phyloP scores from a whole-genome alignment of 2,113 vertebrate genomes.

The Australoheros scitulus region DNA sequence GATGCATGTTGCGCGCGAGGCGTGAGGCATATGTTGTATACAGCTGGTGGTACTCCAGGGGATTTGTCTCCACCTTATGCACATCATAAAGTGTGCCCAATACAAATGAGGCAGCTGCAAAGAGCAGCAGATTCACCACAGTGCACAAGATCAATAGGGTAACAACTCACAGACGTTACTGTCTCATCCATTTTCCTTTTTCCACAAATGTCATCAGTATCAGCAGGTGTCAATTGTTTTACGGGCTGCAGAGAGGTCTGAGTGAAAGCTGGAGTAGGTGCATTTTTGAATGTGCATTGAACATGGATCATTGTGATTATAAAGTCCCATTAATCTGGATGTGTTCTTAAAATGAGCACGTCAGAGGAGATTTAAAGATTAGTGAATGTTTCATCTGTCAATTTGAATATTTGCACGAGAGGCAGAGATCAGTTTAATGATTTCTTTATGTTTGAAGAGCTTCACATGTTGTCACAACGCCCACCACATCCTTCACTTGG shows the following conservation, averaged over 20 bases:
- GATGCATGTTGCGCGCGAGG: constrained; percentile 11
- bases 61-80: constrained; percentile 53
- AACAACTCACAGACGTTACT: constrained; percentile 20
- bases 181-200: constrained; percentile 4
- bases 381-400: constrained; percentile 32
- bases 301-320: constrained; percentile 24
- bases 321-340: constrained; percentile 19
- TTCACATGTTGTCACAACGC: background rate
- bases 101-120: constrained; percentile 69
- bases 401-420: constrained; percentile 39
- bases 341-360: constrained; percentile 5
- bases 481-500: constrained; percentile 5
- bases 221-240: constrained; percentile 21
- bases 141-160: constrained; percentile 25
- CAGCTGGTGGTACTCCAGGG: constrained; percentile 66
- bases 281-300: constrained; percentile 36
- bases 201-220: background rate
- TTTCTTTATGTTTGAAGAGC: constrained; percentile 36
- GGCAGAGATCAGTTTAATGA: background rate
- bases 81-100: constrained; percentile 52
- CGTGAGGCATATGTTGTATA: constrained; percentile 55
- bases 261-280: constrained; percentile 1
- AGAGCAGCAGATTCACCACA: constrained; percentile 32
- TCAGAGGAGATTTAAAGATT: constrained; percentile 50
- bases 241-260: background rate